These are phyloP conservation scores for Bryconaethiops microstoma DNA, from an alignment of 2,797 vertebrate genomes.

Conservation along the genomic window DNA sequence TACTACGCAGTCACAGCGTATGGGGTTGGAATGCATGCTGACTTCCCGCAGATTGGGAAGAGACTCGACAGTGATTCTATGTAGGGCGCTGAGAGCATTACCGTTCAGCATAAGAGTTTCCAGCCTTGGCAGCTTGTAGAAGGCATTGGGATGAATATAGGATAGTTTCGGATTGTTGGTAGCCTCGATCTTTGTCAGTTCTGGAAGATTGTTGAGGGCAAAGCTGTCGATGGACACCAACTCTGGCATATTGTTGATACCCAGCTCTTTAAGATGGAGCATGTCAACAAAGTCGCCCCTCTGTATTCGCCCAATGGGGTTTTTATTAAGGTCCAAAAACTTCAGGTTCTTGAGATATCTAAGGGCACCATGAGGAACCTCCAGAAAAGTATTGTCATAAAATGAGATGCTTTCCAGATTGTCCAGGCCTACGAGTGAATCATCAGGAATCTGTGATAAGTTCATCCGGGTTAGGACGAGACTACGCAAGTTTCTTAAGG, in stretches of 20 bases:
- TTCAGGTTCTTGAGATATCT: constrained; percentile 91
- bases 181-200: constrained; percentile 98
- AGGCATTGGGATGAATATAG: constrained; percentile 96
- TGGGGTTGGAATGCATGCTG: constrained; percentile 97
- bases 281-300: constrained; percentile 96
- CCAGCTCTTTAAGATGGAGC: constrained; percentile 95
- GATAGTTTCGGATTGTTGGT: constrained; percentile 97
- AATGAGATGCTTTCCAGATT: constrained; percentile 98
- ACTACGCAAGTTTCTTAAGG: constrained; percentile 91
- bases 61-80: constrained; percentile 91
- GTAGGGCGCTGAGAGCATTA: constrained; percentile 94
- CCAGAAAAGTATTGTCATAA: constrained; percentile 92
- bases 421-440: constrained; percentile 91
- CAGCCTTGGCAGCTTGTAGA: constrained; percentile 91
- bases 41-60: constrained; percentile 96
- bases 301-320: constrained; percentile 93
- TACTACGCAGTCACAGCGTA: constrained; percentile 95
- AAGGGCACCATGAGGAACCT: constrained; percentile 90
- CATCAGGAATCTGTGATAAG: constrained; percentile 90
- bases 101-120: constrained; percentile 97
- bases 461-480: constrained; percentile 97
- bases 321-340: constrained; percentile 98
- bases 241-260: constrained; percentile 98
- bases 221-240: constrained; percentile 95
- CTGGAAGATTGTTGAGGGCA: constrained; percentile 95